phyloP scores from a whole-genome alignment of 2,797 vertebrate species.

The Sparus aurata region DNA sequence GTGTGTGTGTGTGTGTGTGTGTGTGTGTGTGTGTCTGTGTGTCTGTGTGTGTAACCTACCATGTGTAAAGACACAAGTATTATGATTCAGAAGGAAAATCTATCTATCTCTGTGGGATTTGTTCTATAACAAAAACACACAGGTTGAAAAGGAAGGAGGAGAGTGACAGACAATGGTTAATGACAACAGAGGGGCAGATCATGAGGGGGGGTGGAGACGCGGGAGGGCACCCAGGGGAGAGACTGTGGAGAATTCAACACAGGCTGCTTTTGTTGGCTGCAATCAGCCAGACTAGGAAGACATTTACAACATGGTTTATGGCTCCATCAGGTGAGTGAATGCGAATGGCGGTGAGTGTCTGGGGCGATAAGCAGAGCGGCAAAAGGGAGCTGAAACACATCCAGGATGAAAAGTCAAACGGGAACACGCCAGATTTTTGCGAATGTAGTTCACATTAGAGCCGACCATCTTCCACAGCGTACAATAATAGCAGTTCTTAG shows the following conservation, averaged over 20 bases:
- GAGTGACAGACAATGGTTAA: slow-evolving; percentile 65
- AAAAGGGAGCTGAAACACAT: not conserved
- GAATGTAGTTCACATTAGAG: slow-evolving; percentile 14
- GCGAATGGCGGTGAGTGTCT: slow-evolving; percentile 45
- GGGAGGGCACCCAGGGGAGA: slow-evolving; percentile 53
- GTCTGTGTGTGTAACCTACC: slow-evolving; percentile 11
- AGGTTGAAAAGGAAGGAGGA: slow-evolving; percentile 42
- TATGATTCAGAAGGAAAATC: slow-evolving; percentile 23
- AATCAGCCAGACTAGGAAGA: slow-evolving; percentile 62
- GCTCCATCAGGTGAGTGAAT: slow-evolving; percentile 69
- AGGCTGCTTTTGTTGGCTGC: slow-evolving; percentile 70
- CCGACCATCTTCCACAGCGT: slow-evolving; percentile 7
- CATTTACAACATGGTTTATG: slow-evolving; percentile 68
- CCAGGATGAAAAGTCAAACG: not conserved
- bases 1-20: slow-evolving; percentile 1
- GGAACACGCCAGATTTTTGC: not conserved
- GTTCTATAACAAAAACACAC: slow-evolving; percentile 24
- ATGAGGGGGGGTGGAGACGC: not conserved
- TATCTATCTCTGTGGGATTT: slow-evolving; percentile 3
- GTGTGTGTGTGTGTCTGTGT: slow-evolving; percentile 6
- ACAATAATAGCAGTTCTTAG: too few relatives aligned
- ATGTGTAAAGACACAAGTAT: slow-evolving; percentile 21
- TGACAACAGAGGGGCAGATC: slow-evolving; percentile 60
- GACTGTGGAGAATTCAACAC: slow-evolving; percentile 63
- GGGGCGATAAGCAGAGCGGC: slow-evolving; percentile 19